A percentile compares a stretch with the other conserved stretches of the same genome.
Conservation (phyloP, 2,113 vertebrate genomes). For the Aspiorhynchus laticeps region DNA sequence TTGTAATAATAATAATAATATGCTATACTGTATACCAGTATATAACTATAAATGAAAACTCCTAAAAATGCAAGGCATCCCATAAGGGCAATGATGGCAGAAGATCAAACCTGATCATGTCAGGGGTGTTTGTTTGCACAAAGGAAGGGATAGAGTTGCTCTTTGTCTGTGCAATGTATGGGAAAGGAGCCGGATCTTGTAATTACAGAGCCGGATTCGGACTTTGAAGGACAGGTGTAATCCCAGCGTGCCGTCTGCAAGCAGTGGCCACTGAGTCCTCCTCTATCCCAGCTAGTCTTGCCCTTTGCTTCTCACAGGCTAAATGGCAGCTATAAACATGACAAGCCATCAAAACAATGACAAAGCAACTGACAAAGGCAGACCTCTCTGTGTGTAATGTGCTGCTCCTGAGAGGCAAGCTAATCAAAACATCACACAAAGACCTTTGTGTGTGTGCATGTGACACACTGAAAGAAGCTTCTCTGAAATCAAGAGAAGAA, state of each 20-base stretch:
- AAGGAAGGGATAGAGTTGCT: slow-evolving; percentile 28
- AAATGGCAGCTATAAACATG: slow-evolving; percentile 66
- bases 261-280: slow-evolving; percentile 54
- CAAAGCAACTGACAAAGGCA: slow-evolving; percentile 52
- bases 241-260: slow-evolving; percentile 55
- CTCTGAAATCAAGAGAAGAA: neutral
- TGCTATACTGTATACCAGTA: too few species aligned
- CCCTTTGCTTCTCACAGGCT: slow-evolving; percentile 50
- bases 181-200: slow-evolving; percentile 49
- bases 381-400: slow-evolving; percentile 34
- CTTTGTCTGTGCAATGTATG: slow-evolving; percentile 44
- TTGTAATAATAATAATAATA: neutral
- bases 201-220: slow-evolving; percentile 49
- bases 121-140: slow-evolving; percentile 2
- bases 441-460: neutral
- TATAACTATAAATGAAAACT: neutral
- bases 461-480: neutral
- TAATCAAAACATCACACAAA: slow-evolving; percentile 36
- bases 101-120: neutral
- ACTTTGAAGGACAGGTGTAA: slow-evolving; percentile 55
- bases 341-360: slow-evolving; percentile 64
- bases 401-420: neutral
- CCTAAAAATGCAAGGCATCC: neutral
- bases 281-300: slow-evolving; percentile 58
- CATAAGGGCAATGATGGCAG: neutral